Conservation (phyloP, 2,113 vertebrate species). For the Hyaena hyaena region DNA sequence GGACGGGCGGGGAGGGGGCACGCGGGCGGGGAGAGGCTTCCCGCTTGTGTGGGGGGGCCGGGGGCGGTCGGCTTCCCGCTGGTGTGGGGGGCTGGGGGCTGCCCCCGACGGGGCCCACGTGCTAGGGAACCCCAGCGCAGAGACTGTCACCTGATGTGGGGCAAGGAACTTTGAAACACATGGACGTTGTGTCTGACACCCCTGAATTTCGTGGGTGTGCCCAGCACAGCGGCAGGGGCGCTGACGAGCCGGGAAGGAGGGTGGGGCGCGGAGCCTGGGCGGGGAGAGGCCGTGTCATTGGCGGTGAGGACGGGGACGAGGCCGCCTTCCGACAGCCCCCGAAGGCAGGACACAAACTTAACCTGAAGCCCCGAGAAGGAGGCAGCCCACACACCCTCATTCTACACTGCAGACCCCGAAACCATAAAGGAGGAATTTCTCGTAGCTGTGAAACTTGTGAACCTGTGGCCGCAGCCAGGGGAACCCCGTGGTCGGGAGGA, state of each 20-base stretch:
- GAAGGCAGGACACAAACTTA: background rate
- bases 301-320: background rate
- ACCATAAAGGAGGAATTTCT: background rate
- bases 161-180: background rate
- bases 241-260: background rate
- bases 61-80: background rate
- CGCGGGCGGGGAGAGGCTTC: background rate
- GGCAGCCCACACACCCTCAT: background rate
- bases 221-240: background rate
- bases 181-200: background rate
- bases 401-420: too few relatives aligned
- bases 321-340: accelerated
- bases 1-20: background rate
- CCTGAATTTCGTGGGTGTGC: background rate
- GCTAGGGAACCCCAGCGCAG: background rate
- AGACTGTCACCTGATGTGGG: background rate
- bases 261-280: background rate
- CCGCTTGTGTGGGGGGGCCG: too few relatives aligned
- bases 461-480: accelerated
- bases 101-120: background rate
- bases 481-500: accelerated
- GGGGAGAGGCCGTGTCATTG: background rate
- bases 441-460: too few relatives aligned
- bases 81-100: accelerated
- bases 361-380: background rate